Base-by-base conservation (phyloP, 2,888 invertebrate genomes). In the Ennomos fuscantarius region DNA sequence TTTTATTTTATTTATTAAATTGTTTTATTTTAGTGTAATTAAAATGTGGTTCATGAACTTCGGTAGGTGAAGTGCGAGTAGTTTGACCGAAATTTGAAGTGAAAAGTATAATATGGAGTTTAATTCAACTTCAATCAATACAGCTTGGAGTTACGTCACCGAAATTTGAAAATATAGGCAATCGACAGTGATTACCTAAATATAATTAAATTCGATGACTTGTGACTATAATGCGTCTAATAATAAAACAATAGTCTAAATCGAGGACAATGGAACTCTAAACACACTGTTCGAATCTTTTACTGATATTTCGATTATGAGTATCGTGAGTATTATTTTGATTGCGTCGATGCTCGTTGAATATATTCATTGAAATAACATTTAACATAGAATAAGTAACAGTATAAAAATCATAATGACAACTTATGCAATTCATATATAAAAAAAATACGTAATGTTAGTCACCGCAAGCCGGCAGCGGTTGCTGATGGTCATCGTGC, bases 401-500 rank as follows among this genome's bases (percentile, higher is more conserved):
- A n/a, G n/a, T n/a, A n/a, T n/a, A n/a, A n/a, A n/a, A n/a, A n/a
- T n/a, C n/a, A n/a, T n/a, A n/a, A n/a, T n/a, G n/a, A n/a, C n/a
- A n/a, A n/a, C n/a, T n/a, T n/a, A n/a, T n/a, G n/a, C n/a, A n/a
- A n/a, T n/a, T n/a, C n/a, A n/a, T n/a, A n/a, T n/a, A n/a, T n/a
- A n/a, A n/a, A n/a, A n/a, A n/a, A n/a, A n/a, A n/a, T 31, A 47
- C 9, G 15, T 44, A 9, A 39, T 13, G 9, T 24, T 36, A 50
- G 46, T 53, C 66, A 70, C 67, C 63, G 65, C 67, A 69, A 71
- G 62, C 72, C 81, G 79, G 81, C 81, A 80, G 82, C 79, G 73
- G 73, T 77, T 72, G 76, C 77, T 73, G 78, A 82, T 79, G 79
- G 83, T 78, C 81, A 81, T 85, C 79, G 82, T 74, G 76, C 82